Conservation (phyloP, 2,888 invertebrate species). For the Calliphora vomitoria region DNA sequence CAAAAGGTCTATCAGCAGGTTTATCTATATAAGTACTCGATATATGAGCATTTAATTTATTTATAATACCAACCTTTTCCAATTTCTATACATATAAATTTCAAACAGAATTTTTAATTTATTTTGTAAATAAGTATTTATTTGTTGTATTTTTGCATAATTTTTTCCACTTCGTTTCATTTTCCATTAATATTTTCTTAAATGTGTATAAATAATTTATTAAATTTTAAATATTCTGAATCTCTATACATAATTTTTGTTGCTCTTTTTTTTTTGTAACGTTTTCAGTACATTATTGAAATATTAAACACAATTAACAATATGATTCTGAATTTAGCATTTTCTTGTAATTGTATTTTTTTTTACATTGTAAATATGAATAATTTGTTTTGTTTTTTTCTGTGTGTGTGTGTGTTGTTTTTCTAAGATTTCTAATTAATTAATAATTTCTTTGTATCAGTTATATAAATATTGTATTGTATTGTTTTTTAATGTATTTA, state of each 20-base stretch:
- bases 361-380: slow-evolving; percentile 67
- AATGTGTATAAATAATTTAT: slow-evolving; percentile 72
- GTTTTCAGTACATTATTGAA: slow-evolving; percentile 20
- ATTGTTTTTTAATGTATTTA: slow-evolving; percentile 24
- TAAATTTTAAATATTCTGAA: slow-evolving; percentile 57
- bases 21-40: no score
- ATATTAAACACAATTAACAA: slow-evolving; percentile 86
- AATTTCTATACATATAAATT: no score
- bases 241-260: slow-evolving; percentile 29
- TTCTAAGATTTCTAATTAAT: slow-evolving; percentile 37
- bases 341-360: slow-evolving; percentile 77
- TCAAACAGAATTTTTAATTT: not conserved
- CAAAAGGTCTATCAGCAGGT: no score
- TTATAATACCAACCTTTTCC: not conserved
- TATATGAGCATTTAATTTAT: no score
- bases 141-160: slow-evolving; percentile 46
- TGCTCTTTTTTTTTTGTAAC: not conserved
- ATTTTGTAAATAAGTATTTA: slow-evolving; percentile 70
- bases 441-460: slow-evolving; percentile 49
- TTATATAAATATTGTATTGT: slow-evolving; percentile 52
- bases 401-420: slow-evolving; percentile 14
- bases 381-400: slow-evolving; percentile 15
- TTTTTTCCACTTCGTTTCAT: slow-evolving; percentile 22
- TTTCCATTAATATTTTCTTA: slow-evolving; percentile 63
- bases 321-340: slow-evolving; percentile 92